Percentiles rank a stretch among this genome's conserved stretches.
Conservation (phyloP, 2,797 vertebrate species). For the Parauchenoglanis punctatus region DNA sequence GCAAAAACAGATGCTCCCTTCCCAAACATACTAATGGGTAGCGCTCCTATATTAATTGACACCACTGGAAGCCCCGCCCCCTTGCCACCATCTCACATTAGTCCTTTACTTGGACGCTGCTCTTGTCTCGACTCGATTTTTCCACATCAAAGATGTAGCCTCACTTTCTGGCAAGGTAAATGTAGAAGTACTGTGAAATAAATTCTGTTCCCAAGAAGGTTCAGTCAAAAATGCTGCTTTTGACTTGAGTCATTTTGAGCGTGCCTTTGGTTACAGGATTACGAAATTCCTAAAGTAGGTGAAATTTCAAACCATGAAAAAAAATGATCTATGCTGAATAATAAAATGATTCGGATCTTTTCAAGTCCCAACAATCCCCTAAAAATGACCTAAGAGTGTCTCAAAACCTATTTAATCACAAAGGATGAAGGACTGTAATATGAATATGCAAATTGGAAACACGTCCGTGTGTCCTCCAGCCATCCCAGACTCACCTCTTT, state of each 20-base stretch:
- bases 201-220: not conserved
- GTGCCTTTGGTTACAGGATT: not conserved
- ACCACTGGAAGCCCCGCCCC: not conserved
- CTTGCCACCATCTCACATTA: not conserved
- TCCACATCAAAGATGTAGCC: not conserved
- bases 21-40: too few species aligned
- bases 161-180: not conserved
- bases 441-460: not conserved
- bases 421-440: not conserved
- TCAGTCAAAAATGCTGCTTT: not conserved
- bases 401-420: not conserved
- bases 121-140: not conserved
- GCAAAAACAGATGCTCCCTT: not conserved
- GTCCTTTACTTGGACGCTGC: not conserved
- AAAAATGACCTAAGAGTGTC: not conserved
- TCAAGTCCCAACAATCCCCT: not conserved
- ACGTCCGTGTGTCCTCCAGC: not conserved
- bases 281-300: not conserved
- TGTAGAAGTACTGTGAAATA: not conserved
- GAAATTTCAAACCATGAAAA: not conserved
- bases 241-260: not conserved
- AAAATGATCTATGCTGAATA: not conserved
- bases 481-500: not conserved
- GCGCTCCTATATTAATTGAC: not conserved
- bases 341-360: not conserved